A percentile compares a stretch with the other conserved stretches of the same genome.
These are phyloP conservation scores for Byasa hedistus DNA, from an alignment of 2,888 invertebrate species.

Conservation along the genomic window DNA sequence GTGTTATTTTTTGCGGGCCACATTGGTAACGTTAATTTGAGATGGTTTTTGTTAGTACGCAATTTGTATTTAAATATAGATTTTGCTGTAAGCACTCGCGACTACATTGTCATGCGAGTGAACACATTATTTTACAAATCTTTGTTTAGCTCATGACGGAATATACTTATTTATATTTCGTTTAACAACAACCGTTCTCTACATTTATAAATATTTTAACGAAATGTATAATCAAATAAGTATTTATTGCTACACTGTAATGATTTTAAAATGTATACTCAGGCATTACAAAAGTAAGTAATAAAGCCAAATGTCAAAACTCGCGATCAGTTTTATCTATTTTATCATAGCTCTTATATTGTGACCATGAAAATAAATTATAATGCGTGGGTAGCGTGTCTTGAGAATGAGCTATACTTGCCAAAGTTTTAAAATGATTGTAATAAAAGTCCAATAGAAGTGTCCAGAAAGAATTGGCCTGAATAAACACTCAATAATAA, in stretches of 20 bases:
- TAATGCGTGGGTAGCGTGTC: slow-evolving; percentile 16
- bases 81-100: slow-evolving; percentile 31
- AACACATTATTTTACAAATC: neutral
- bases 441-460: slow-evolving; percentile 27
- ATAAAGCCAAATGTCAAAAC: neutral
- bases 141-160: neutral
- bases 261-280: no score
- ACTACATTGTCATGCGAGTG: slow-evolving; percentile 32
- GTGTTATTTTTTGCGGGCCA: slow-evolving; percentile 66
- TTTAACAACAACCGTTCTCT: neutral
- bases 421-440: slow-evolving; percentile 31
- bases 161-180: neutral
- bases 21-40: slow-evolving; percentile 59
- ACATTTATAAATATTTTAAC: neutral
- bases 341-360: neutral
- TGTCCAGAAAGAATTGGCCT: slow-evolving; percentile 49
- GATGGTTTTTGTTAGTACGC: slow-evolving; percentile 56
- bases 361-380: slow-evolving; percentile 13
- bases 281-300: no score
- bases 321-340: neutral
- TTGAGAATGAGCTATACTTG: slow-evolving; percentile 7
- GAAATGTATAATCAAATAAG: neutral
- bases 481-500: slow-evolving; percentile 66
- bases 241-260: neutral
- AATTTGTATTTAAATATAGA: slow-evolving; percentile 56